phyloP scores from a whole-genome alignment of 2,888 invertebrate species.

The Syrphus vitripennis region DNA sequence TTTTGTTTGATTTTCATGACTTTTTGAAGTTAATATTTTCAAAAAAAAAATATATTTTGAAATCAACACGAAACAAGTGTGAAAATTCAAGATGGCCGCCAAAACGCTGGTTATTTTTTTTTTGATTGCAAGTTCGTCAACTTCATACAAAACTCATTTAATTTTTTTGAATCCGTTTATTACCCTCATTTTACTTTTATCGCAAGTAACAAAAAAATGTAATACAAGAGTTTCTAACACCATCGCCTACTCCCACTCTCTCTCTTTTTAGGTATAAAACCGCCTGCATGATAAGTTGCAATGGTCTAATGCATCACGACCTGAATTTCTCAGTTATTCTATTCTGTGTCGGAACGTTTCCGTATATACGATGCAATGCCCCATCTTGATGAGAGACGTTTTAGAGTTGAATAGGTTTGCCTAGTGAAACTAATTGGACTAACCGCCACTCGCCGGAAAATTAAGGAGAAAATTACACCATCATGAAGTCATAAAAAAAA shows the following conservation, averaged over 20 bases:
- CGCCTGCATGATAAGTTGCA: conserved; percentile 28
- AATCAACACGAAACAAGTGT: too few species aligned
- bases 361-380: conserved; percentile 8
- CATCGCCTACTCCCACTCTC: conserved; percentile 1
- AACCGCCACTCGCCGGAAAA: conserved; percentile 56
- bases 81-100: too few species aligned
- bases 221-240: conserved; percentile 38
- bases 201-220: neutral
- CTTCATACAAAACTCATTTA: too few species aligned
- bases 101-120: too few species aligned
- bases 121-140: too few species aligned
- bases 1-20: too few species aligned
- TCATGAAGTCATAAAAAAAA: conserved; percentile 19
- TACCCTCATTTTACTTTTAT: neutral
- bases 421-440: conserved; percentile 66
- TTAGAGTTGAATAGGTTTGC: conserved; percentile 34
- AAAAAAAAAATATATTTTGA: too few species aligned
- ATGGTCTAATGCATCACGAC: conserved; percentile 57
- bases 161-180: neutral
- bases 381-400: conserved; percentile 45
- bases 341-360: neutral
- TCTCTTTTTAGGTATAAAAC: neutral
- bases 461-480: conserved; percentile 60
- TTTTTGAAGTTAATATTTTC: too few species aligned
- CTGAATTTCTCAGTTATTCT: conserved; percentile 39